Evolutionary conservation across 2,113 vertebrate species (phyloP).

Genomic region (Microtus oregoni): DNA sequence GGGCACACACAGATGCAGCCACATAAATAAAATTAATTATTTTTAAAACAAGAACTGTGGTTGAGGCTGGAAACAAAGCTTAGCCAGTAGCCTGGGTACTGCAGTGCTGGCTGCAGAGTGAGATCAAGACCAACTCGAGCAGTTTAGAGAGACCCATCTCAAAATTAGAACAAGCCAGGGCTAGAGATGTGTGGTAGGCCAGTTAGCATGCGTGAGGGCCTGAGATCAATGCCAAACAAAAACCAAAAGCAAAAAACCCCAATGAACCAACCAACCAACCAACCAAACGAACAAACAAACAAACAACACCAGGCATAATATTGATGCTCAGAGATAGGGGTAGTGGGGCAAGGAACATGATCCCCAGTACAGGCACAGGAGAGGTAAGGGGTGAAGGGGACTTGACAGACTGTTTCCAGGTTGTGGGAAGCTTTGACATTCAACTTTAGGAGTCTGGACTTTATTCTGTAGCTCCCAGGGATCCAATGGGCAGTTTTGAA

Average conservation of each 20-base stretch:
- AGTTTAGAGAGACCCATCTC: neutral
- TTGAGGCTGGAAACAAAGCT: neutral
- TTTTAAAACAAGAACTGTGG: neutral
- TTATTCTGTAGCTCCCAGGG: neutral
- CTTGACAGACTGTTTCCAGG: rapidly evolving
- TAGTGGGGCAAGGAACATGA: neutral
- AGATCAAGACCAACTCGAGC: neutral
- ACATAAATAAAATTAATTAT: neutral
- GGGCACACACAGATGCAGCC: neutral
- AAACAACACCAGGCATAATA: neutral
- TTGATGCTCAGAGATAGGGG: neutral
- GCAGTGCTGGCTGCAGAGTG: neutral
- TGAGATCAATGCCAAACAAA: neutral
- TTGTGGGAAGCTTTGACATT: neutral
- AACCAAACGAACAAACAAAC: too few species aligned
- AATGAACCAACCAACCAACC: too few species aligned
- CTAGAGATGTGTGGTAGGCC: neutral
- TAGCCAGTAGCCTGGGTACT: neutral
- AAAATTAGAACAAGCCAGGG: neutral
- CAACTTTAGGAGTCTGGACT: neutral
- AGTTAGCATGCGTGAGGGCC: too few species aligned
- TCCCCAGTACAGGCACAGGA: neutral
- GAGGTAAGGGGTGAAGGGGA: neutral
- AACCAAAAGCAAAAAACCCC: too few species aligned
- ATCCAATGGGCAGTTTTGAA: neutral